phyloP scores from a whole-genome alignment of 2,888 invertebrate species.

The Zaprionus obscuricornis region DNA sequence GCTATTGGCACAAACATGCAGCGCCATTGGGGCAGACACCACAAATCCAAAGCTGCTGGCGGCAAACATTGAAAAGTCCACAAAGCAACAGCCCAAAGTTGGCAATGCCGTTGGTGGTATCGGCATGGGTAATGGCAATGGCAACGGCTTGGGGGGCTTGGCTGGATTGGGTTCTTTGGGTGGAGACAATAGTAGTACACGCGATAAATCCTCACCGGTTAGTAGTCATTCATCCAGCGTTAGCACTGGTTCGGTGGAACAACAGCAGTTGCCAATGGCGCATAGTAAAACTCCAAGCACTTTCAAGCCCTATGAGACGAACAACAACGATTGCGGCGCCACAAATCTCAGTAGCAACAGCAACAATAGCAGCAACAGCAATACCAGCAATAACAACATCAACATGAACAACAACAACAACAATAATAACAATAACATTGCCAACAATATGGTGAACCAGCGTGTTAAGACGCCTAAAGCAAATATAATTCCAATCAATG shows the following conservation, averaged over 20 bases:
- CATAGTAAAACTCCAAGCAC: constrained; percentile 82
- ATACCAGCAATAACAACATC: constrained; percentile 32
- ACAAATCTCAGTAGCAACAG: constrained; percentile 60
- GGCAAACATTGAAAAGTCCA: constrained; percentile 89
- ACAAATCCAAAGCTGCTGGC: constrained; percentile 90
- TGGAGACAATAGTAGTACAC: too few relatives aligned
- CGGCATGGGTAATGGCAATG: constrained; percentile 34
- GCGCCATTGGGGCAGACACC: constrained; percentile 96
- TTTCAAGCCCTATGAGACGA: constrained; percentile 92
- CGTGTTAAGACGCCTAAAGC: constrained; percentile 68
- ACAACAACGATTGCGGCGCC: constrained; percentile 83
- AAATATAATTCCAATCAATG: constrained; percentile 51
- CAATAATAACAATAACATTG: constrained; percentile 8
- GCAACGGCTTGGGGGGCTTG: constrained; percentile 33
- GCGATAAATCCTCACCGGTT: constrained; percentile 86
- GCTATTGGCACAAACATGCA: constrained; percentile 97
- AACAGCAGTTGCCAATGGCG: constrained; percentile 79
- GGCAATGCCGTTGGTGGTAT: constrained; percentile 48
- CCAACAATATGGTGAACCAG: constrained; percentile 36
- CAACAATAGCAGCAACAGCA: constrained; percentile 16
- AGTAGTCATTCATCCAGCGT: constrained; percentile 83
- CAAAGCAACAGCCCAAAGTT: constrained; percentile 84
- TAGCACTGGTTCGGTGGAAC: constrained; percentile 83
- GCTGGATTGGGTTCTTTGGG: background rate
- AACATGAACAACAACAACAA: constrained; percentile 53